These are phyloP conservation scores for Damaliscus lunatus DNA, from an alignment of 2,113 vertebrate species.

Conservation along the genomic window DNA sequence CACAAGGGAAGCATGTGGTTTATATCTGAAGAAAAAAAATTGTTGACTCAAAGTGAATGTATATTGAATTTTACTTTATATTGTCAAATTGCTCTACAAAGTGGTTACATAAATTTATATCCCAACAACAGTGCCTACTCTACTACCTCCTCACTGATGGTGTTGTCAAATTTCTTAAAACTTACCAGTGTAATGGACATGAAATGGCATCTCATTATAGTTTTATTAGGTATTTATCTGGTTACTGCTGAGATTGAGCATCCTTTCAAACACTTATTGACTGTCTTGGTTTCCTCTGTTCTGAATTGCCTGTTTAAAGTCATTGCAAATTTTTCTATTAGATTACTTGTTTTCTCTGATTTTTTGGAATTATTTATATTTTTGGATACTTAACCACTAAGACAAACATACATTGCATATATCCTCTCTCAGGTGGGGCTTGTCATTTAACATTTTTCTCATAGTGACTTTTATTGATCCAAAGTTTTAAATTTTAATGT, in stretches of 20 bases:
- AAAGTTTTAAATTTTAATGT: not conserved
- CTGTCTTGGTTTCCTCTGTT: not conserved
- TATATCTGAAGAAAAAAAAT: not conserved
- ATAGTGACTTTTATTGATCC: not conserved
- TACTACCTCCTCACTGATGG: not conserved
- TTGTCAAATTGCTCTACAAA: not conserved
- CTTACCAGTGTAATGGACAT: not conserved
- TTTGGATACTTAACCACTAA: not conserved
- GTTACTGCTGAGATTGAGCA: not conserved
- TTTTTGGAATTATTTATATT: not conserved
- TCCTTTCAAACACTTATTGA: conserved; percentile 1
- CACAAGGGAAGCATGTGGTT: not conserved
- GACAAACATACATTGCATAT: not conserved
- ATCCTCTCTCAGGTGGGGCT: not conserved
- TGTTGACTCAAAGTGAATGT: not conserved
- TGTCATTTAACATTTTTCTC: not conserved
- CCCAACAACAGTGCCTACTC: not conserved
- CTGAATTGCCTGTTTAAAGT: not conserved
- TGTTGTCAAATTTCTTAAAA: not conserved
- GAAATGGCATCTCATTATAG: not conserved
- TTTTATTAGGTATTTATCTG: not conserved
- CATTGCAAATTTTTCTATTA: not conserved
- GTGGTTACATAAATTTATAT: not conserved
- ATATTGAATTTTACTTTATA: not conserved
- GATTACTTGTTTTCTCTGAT: not conserved